These are phyloP conservation scores for Muscina levida DNA, from an alignment of 2,888 invertebrate genomes.

Conservation along the genomic window DNA sequence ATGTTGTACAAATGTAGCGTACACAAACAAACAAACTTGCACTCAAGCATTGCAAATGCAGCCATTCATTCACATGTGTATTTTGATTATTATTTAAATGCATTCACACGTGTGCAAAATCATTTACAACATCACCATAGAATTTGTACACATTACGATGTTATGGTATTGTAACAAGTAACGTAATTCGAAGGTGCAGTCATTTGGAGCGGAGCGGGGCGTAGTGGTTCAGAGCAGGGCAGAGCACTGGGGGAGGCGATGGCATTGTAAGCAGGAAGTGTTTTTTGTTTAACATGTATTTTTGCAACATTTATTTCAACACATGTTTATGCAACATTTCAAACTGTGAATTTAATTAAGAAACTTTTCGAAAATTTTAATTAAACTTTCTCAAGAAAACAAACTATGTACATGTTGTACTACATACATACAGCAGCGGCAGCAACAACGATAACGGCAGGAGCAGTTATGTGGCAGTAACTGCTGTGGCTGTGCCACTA, in stretches of 20 bases:
- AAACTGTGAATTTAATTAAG: conserved; percentile 66
- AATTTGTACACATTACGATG: conserved; percentile 29
- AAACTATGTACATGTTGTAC: conserved; percentile 47
- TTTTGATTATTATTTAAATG: conserved; percentile 40
- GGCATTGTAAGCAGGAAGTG: conserved; percentile 8
- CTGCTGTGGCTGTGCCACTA: conserved; percentile 1
- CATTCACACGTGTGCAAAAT: conserved; percentile 26
- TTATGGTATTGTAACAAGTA: conserved; percentile 7
- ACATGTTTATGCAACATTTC: conserved; percentile 66
- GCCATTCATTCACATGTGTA: not conserved
- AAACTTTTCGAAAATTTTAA: conserved; percentile 65
- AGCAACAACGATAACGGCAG: not conserved
- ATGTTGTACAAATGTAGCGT: conserved; percentile 17
- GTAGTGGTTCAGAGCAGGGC: not conserved
- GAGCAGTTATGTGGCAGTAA: conserved; percentile 18
- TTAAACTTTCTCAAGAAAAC: conserved; percentile 64
- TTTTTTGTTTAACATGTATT: conserved; percentile 6
- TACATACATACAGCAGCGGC: not conserved
- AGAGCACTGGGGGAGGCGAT: not conserved
- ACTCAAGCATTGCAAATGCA: not conserved
- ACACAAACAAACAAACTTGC: conserved; percentile 2
- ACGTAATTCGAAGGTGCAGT: no score
- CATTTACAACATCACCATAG: conserved; percentile 26
- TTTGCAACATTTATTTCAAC: conserved; percentile 60
- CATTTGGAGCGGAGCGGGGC: not conserved